These are phyloP conservation scores for Aphis craccivora DNA, from an alignment of 1,140 invertebrate genomes.

Conservation along the genomic window DNA sequence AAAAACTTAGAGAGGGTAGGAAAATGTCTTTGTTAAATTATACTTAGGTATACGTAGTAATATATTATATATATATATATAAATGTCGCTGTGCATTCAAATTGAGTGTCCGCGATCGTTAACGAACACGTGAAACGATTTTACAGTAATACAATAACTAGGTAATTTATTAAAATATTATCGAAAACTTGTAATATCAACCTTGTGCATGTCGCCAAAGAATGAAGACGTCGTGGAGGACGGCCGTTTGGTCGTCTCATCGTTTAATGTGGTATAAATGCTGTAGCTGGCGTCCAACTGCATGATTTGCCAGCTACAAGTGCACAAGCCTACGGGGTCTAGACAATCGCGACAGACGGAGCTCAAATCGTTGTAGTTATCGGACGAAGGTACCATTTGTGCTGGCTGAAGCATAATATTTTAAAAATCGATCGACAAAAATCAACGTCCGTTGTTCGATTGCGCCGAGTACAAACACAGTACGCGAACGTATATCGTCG, in stretches of 20 bases:
- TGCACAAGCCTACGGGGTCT: neutral
- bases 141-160: neutral
- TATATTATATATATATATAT: too few relatives aligned
- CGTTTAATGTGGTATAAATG: constrained; percentile 17
- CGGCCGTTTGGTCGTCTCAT: neutral
- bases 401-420: neutral
- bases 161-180: too few relatives aligned
- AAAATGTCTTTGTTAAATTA: neutral
- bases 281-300: constrained; percentile 21
- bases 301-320: constrained; percentile 20
- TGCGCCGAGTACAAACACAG: too few relatives aligned
- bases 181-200: neutral
- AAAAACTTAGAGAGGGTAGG: neutral
- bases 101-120: neutral
- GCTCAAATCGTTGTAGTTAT: neutral
- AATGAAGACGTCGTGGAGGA: neutral
- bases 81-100: neutral
- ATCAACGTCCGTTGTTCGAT: neutral
- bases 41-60: neutral
- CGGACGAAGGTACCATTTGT: constrained; percentile 16
- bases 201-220: neutral
- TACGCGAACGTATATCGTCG: neutral
- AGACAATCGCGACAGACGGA: constrained; percentile 25
- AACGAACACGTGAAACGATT: neutral
- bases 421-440: neutral